Evolutionary conservation across 2,797 vertebrate genomes (phyloP), one percentile per base, ranked within the genome.

Genomic region (Protosalanx chinensis): DNA sequence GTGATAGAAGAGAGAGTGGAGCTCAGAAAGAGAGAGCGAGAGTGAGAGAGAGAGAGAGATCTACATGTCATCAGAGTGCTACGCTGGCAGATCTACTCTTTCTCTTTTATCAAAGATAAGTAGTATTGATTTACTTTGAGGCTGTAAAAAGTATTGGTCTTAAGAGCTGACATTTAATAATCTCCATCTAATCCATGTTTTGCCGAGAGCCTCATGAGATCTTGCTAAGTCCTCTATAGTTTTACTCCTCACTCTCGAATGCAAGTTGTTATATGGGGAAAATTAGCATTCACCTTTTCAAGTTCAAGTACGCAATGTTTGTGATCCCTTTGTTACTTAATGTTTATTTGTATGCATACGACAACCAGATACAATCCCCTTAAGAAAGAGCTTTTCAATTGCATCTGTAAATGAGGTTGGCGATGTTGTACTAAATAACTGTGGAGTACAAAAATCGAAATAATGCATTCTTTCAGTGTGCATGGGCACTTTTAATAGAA

Each of bases 141-240:
- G 89, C 87, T 87, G 91, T 88, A 89, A 92, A 91, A 92, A 88
- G 90, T 91, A 90, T 91, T 90, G 84, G 88, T 88, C 71, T 91
- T 90, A 91, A 90, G 87, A 90, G 89, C 89, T 92, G 90, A 92
- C 91, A 92, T 93, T 92, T 93, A 93, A 93, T 93, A 93, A 92
- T 92, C 90, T 91, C 82, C 78, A 78, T 76, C 84, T 92, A 91
- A 92, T 92, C 91, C 90, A 82, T 89, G 87, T 90, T 88, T 86
- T 88, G 77, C 82, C 85, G 83, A 85, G 68, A 84, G 86, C 86
- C 87, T 83, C 89, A 85, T 74, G 86, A 88, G 88, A 85, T 85
- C 80, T 80, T 53, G 71, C 73, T 75, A 75, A 88, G 82, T 75
- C 70, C 73, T 82, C 60, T 58, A 82, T 85, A 87, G 81, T 91